Percentiles rank a stretch among this genome's conserved stretches.
phyloP scores from a whole-genome alignment of 92 coral and sea anemone genomes.

The Palythoa grandis region DNA sequence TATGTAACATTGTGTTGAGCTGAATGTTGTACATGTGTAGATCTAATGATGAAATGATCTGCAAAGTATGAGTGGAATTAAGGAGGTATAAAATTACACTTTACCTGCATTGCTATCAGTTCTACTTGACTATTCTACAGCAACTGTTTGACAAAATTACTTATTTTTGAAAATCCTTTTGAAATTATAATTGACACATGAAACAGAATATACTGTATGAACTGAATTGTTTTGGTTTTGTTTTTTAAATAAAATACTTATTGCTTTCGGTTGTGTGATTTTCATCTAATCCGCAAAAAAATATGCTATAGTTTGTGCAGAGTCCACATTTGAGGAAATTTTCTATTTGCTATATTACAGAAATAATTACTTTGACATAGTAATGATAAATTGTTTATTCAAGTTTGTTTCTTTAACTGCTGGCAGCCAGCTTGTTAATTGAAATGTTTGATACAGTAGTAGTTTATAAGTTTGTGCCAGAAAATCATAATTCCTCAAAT shows the following conservation, averaged over 20 bases:
- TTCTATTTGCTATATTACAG: no score
- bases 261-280: background rate
- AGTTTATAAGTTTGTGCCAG: background rate
- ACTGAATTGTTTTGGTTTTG: background rate
- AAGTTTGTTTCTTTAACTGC: no score
- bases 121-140: no score
- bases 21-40: background rate
- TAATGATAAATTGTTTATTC: no score
- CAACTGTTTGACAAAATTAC: no score
- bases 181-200: no score
- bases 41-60: background rate
- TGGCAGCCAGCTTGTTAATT: background rate
- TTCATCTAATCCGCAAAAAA: background rate
- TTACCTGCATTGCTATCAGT: no score
- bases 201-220: background rate
- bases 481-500: background rate
- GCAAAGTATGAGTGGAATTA: conserved; percentile 4
- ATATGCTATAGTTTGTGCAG: background rate
- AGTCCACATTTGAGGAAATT: no score
- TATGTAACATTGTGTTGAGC: background rate
- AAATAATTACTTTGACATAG: no score
- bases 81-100: no score
- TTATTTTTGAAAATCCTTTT: no score
- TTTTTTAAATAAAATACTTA: background rate
- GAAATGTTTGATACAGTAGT: background rate